Percentiles rank a stretch among this genome's conserved stretches.
Evolutionary conservation across 2,113 vertebrate species (phyloP).

Genomic region (Carassius carassius): DNA sequence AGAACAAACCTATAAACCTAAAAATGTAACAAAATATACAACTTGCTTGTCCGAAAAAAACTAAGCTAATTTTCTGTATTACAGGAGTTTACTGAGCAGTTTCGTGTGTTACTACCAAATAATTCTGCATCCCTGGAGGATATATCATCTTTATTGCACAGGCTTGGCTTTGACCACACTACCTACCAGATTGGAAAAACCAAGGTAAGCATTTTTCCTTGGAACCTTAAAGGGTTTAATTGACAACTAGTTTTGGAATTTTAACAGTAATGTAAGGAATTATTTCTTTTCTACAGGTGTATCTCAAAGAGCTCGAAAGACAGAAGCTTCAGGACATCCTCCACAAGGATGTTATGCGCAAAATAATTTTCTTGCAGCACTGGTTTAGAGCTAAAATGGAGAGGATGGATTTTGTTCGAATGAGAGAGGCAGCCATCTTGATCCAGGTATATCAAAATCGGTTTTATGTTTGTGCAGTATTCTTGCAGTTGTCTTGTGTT

Average conservation of each 20-base stretch:
- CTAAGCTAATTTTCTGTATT: background rate
- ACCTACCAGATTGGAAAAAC: slow-evolving; percentile 95
- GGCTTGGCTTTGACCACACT: slow-evolving; percentile 80
- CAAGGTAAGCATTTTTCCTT: slow-evolving; percentile 78
- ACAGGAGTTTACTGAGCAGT: slow-evolving; percentile 92
- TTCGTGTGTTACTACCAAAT: slow-evolving; percentile 89
- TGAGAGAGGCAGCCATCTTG: slow-evolving; percentile 75
- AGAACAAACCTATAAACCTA: background rate
- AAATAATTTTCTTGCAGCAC: slow-evolving; percentile 92
- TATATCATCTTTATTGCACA: slow-evolving; percentile 81
- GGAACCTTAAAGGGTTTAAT: background rate
- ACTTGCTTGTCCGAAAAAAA: no score
- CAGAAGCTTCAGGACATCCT: slow-evolving; percentile 89
- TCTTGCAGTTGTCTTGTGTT: background rate
- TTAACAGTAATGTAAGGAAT: background rate
- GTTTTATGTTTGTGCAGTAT: background rate
- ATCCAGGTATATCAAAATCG: slow-evolving; percentile 80
- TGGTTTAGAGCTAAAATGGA: slow-evolving; percentile 86
- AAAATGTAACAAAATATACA: background rate
- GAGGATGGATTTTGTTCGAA: slow-evolving; percentile 81
- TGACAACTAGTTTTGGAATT: background rate
- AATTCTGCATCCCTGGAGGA: slow-evolving; percentile 78
- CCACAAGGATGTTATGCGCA: slow-evolving; percentile 90
- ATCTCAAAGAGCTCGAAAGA: slow-evolving; percentile 89
- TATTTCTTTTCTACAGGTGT: slow-evolving; percentile 78